These are phyloP conservation scores for Eulemur rubriventer DNA, from an alignment of 2,797 vertebrate genomes.

Conservation along the genomic window DNA sequence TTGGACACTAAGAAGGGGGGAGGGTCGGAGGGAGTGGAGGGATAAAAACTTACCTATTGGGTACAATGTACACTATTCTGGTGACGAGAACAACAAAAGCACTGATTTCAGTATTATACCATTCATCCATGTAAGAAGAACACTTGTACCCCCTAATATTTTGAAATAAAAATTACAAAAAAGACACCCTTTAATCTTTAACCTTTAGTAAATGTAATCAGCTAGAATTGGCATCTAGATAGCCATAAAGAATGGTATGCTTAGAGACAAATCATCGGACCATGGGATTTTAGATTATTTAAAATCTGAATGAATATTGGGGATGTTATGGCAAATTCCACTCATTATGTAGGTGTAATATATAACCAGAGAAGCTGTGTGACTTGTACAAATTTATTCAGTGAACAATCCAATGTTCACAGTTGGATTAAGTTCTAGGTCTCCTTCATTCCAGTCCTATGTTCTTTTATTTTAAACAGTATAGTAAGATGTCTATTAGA, in stretches of 20 bases:
- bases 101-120: background rate
- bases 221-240: conserved; percentile 10
- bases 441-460: background rate
- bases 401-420: background rate
- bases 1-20: background rate
- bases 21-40: background rate
- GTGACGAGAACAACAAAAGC: background rate
- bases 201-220: background rate
- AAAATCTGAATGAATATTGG: background rate
- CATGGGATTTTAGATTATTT: background rate
- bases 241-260: background rate
- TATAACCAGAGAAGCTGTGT: background rate
- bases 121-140: background rate
- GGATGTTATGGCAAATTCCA: background rate
- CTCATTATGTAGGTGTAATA: background rate
- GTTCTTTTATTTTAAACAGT: conserved; percentile 7
- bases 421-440: background rate
- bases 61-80: background rate
- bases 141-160: background rate
- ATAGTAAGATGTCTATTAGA: background rate
- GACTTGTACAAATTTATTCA: conserved; percentile 1
- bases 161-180: background rate
- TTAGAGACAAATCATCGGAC: background rate
- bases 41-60: background rate
- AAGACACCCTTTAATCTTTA: background rate